A percentile compares a stretch with the other conserved stretches of the same genome.
phyloP scores from a whole-genome alignment of 1,140 invertebrate species.

The Reticulitermes speratus region DNA sequence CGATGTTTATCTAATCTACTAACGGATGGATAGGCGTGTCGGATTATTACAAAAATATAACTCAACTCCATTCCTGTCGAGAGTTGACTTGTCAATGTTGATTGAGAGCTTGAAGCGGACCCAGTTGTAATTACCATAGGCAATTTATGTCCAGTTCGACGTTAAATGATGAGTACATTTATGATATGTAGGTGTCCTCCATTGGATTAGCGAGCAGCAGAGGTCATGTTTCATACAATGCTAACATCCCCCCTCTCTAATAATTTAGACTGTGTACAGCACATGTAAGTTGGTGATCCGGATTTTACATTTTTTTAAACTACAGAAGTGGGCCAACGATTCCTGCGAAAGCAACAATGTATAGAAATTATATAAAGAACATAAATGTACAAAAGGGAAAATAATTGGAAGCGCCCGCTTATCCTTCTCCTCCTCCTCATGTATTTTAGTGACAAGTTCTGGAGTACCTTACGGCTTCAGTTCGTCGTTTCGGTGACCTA shows the following conservation, averaged over 20 bases:
- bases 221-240: neutral
- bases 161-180: neutral
- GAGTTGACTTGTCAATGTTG: conserved; percentile 14
- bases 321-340: too few relatives aligned
- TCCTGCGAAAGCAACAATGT: too few relatives aligned
- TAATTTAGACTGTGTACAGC: neutral
- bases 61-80: neutral
- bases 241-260: neutral
- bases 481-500: too few relatives aligned
- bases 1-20: neutral
- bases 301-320: neutral
- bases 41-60: conserved; percentile 1
- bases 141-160: conserved; percentile 6
- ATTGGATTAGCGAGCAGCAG: neutral
- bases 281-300: neutral
- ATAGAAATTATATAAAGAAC: too few relatives aligned
- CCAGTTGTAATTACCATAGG: neutral
- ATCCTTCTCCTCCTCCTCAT: too few relatives aligned
- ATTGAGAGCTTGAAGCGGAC: neutral
- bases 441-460: too few relatives aligned
- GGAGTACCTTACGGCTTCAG: too few relatives aligned
- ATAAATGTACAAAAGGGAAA: too few relatives aligned
- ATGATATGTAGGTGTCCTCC: neutral
- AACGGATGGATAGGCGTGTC: neutral
- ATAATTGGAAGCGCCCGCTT: too few relatives aligned